A percentile compares a stretch with the other conserved stretches of the same genome.
Conservation (phyloP, 2,888 invertebrate genomes). For the Drosophila multiciliata region DNA sequence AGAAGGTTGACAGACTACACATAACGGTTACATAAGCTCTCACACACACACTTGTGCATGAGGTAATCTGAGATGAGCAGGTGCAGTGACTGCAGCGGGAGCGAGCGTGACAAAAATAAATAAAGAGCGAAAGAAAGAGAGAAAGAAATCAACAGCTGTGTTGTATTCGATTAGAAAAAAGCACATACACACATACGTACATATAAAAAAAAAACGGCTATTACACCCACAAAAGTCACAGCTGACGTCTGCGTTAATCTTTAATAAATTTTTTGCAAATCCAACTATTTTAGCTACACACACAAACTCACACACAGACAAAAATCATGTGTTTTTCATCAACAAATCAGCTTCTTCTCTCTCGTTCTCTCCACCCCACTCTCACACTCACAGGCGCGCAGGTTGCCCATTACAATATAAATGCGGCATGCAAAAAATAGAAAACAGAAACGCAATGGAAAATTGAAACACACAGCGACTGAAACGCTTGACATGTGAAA, state of each 20-base stretch:
- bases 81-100: constrained; percentile 4
- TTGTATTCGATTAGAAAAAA: constrained; percentile 21
- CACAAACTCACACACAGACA: constrained; percentile 21
- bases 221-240: constrained; percentile 19
- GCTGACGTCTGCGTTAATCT: constrained; percentile 48
- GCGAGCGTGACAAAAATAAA: constrained; percentile 4
- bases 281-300: constrained; percentile 44
- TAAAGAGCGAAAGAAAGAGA: constrained; percentile 37
- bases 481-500: constrained; percentile 57
- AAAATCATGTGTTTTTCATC: constrained; percentile 81
- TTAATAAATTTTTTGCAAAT: constrained; percentile 46
- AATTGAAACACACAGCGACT: constrained; percentile 49
- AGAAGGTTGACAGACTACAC: constrained; percentile 30
- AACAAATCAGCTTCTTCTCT: constrained; percentile 30
- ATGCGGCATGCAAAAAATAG: constrained; percentile 63
- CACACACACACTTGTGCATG: constrained; percentile 40
- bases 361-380: constrained; percentile 38
- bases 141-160: constrained; percentile 58
- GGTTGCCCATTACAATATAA: constrained; percentile 65
- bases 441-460: constrained; percentile 28
- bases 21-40: constrained; percentile 62
- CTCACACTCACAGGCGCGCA: constrained; percentile 55
- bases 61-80: constrained; percentile 59
- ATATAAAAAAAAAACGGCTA: neutral
- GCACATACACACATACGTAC: neutral